Evolutionary conservation across 2,888 invertebrate genomes (phyloP).

Genomic region (Erebia palarica): DNA sequence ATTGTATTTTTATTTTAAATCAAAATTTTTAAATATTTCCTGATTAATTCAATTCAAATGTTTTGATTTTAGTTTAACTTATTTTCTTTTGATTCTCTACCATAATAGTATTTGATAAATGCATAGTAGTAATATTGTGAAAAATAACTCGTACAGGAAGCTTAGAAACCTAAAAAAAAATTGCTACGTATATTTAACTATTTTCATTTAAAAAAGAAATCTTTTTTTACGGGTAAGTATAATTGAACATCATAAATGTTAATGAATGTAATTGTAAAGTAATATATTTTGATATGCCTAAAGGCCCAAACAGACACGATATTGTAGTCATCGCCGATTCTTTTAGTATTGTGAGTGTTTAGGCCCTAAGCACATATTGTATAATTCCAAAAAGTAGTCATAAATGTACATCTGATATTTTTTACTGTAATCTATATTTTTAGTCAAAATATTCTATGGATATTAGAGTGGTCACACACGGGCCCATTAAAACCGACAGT

Average conservation of each 20-base stretch:
- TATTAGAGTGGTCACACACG: too few relatives aligned
- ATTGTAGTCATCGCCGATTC: too few relatives aligned
- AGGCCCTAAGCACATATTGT: neutral
- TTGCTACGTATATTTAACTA: neutral
- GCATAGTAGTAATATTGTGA: neutral
- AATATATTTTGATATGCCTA: neutral
- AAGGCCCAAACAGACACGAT: too few relatives aligned
- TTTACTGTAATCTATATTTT: neutral
- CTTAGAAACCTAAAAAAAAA: neutral
- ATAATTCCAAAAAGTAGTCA: slow-evolving; percentile 2
- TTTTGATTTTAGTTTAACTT: neutral
- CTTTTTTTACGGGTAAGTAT: neutral
- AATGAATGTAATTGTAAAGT: neutral
- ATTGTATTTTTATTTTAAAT: neutral
- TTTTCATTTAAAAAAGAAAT: neutral
- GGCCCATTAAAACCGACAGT: too few relatives aligned
- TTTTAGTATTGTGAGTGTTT: too few relatives aligned
- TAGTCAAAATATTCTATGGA: too few relatives aligned
- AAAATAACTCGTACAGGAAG: neutral
- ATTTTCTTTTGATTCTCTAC: neutral
- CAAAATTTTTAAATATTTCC: too few relatives aligned
- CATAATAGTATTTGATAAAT: neutral
- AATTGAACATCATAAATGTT: neutral
- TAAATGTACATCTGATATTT: slow-evolving; percentile 8
- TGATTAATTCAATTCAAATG: too few relatives aligned